Percentiles rank a stretch among this genome's conserved stretches.
Conservation (phyloP, 2,113 vertebrate genomes). For the Pithys albifrons region DNA sequence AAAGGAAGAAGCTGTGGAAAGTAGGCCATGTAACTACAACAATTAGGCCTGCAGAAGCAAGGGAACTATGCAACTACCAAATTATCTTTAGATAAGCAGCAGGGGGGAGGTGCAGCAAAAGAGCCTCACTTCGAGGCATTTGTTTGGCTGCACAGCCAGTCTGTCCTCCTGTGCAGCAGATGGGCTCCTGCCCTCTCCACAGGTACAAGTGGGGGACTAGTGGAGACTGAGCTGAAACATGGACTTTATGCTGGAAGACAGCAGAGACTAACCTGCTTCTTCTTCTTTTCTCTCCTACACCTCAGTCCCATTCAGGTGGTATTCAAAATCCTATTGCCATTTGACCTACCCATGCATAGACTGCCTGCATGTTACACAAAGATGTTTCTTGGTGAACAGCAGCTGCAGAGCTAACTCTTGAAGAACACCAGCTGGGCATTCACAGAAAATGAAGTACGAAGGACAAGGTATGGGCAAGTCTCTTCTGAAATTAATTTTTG, state of each 20-base stretch:
- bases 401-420: neutral
- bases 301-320: neutral
- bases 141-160: neutral
- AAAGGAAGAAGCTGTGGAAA: neutral
- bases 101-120: neutral
- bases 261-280: neutral
- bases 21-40: neutral
- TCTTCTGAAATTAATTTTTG: neutral
- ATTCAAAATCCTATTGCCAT: neutral
- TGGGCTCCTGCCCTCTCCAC: neutral
- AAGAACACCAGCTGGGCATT: neutral
- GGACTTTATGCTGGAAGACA: neutral
- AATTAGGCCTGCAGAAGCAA: neutral
- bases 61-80: neutral
- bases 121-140: neutral
- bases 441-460: neutral
- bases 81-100: neutral
- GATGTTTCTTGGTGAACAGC: neutral
- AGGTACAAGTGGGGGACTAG: fast-evolving
- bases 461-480: neutral
- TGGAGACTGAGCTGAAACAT: neutral
- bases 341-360: neutral
- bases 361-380: neutral
- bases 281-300: neutral
- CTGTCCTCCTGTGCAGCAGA: neutral